phyloP scores from a whole-genome alignment of 2,888 invertebrate species.

The Cheilosia variabilis region DNA sequence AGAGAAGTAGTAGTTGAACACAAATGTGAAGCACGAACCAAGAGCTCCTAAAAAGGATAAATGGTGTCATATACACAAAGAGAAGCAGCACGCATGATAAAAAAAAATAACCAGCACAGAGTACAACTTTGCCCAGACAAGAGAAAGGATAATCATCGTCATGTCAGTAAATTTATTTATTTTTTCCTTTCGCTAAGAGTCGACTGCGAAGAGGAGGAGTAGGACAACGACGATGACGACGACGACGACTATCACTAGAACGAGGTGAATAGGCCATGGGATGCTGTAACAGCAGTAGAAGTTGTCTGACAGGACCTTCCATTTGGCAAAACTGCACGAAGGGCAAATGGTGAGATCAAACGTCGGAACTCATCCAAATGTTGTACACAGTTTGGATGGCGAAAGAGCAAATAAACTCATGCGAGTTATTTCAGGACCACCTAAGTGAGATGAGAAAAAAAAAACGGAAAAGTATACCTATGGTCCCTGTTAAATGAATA shows the following conservation, averaged over 20 bases:
- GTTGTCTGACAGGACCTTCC: conserved; percentile 36
- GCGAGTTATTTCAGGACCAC: conserved; percentile 27
- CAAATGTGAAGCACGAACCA: conserved; percentile 15
- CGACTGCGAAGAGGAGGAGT: conserved; percentile 12
- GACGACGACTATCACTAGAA: neutral
- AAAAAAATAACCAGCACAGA: conserved; percentile 10
- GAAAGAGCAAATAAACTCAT: conserved; percentile 36
- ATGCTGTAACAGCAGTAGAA: conserved; percentile 6
- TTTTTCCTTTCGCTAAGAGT: conserved; percentile 66
- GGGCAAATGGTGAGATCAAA: conserved; percentile 67
- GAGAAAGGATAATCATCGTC: conserved; percentile 74
- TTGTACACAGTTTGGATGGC: conserved; percentile 45
- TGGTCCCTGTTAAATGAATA: conserved; percentile 16
- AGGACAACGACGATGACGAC: conserved; percentile 6
- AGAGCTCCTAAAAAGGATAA: conserved; percentile 57
- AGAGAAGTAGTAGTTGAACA: conserved; percentile 34
- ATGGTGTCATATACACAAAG: conserved; percentile 67
- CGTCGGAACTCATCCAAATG: conserved; percentile 49
- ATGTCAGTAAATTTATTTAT: conserved; percentile 75
- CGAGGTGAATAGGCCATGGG: conserved; percentile 42
- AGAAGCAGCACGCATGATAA: conserved; percentile 50
- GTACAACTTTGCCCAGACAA: conserved; percentile 53
- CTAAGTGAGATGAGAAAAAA: conserved; percentile 3
- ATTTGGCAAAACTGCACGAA: conserved; percentile 33
- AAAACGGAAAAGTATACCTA: neutral